Percentiles rank a stretch among this genome's conserved stretches.
Evolutionary conservation across 92 coral and sea anemone genomes (phyloP).

Genomic region (Paragorgia papillata): DNA sequence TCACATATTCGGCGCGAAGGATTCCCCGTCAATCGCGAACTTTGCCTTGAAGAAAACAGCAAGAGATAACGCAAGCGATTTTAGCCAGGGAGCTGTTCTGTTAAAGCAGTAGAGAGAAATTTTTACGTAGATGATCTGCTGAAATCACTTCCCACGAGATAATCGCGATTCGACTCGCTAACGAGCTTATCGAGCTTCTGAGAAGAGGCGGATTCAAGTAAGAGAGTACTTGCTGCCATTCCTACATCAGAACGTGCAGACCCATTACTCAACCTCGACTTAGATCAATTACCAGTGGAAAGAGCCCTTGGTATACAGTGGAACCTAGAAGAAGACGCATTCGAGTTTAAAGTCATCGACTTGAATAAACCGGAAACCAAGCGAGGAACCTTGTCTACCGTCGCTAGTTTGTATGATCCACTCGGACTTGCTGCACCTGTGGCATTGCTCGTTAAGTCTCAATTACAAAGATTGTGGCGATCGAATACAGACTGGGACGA

Average conservation of each 20-base stretch:
- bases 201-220: slow-evolving; percentile 14
- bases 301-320: slow-evolving; percentile 41
- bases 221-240: slow-evolving; percentile 35
- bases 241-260: slow-evolving; percentile 51
- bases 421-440: slow-evolving; percentile 67
- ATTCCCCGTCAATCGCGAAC: no score
- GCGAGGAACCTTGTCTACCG: slow-evolving; percentile 62
- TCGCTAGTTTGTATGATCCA: slow-evolving; percentile 60
- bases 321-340: slow-evolving; percentile 50
- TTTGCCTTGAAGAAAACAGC: no score
- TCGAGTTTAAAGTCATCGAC: slow-evolving; percentile 50
- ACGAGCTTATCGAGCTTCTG: slow-evolving; percentile 2
- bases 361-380: slow-evolving; percentile 62
- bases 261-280: not conserved
- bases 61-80: no score
- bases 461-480: slow-evolving; percentile 65
- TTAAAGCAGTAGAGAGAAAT: no score
- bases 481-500: slow-evolving; percentile 58
- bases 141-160: no score
- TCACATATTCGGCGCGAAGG: no score
- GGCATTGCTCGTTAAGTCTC: slow-evolving; percentile 43
- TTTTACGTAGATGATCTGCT: no score
- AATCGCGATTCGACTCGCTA: no score
- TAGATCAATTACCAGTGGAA: slow-evolving; percentile 9
- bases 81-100: no score